Percentiles rank a stretch among this genome's conserved stretches.
Conservation (phyloP, 2,888 invertebrate species). For the Morinoia aosen region DNA sequence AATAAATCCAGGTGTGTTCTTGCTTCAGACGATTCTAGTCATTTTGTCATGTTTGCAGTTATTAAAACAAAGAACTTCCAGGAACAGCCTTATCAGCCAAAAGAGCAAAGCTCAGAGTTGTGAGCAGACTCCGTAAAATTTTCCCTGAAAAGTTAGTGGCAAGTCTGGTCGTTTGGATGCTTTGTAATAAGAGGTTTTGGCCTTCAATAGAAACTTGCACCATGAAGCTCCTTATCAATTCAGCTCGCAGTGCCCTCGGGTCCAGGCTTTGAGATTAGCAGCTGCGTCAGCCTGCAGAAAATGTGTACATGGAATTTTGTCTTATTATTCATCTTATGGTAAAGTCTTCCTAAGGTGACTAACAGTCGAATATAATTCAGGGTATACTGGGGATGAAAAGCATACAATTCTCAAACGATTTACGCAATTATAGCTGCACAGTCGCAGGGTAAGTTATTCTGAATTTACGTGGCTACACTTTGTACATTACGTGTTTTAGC, state of each 20-base stretch:
- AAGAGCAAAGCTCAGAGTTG: neutral
- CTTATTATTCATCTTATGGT: neutral
- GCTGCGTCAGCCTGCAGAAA: neutral
- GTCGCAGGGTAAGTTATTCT: neutral
- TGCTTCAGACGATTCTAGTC: neutral
- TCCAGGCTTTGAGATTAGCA: neutral
- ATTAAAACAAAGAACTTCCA: neutral
- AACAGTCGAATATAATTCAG: neutral
- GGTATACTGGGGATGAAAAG: neutral
- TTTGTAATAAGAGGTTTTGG: neutral
- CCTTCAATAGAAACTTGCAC: slow-evolving; percentile 10
- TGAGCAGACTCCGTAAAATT: slow-evolving; percentile 8
- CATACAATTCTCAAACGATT: neutral
- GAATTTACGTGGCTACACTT: neutral
- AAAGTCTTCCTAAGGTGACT: neutral
- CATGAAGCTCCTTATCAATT: slow-evolving; percentile 5
- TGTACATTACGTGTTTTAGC: too few species aligned
- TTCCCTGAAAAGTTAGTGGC: neutral
- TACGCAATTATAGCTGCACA: neutral
- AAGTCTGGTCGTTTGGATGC: neutral
- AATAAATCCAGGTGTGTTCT: neutral
- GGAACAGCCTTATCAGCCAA: neutral
- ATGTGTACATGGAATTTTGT: neutral
- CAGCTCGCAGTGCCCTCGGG: neutral
- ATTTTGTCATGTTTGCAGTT: neutral